These are phyloP conservation scores for Thalpophila matura DNA, from an alignment of 2,888 invertebrate species.

Conservation along the genomic window DNA sequence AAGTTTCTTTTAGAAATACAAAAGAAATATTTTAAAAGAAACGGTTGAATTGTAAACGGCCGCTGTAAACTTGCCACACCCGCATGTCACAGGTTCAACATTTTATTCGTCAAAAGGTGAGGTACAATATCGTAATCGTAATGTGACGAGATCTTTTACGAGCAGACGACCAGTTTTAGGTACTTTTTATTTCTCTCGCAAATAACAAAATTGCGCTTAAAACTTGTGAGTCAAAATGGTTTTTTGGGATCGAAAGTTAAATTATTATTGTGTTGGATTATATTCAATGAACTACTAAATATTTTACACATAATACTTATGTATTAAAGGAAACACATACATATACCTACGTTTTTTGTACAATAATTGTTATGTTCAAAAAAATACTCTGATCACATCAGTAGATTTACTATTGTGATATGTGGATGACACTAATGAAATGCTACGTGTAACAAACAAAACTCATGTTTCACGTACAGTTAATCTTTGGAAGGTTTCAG, in stretches of 20 bases:
- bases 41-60: constrained; percentile 31
- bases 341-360: neutral
- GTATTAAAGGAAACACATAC: neutral
- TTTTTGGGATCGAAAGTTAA: constrained; percentile 71
- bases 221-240: constrained; percentile 65
- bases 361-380: neutral
- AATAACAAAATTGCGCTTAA: constrained; percentile 73
- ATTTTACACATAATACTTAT: neutral
- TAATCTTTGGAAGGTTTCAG: constrained; percentile 85
- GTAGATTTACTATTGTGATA: constrained; percentile 22
- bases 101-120: constrained; percentile 75
- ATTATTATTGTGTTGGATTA: constrained; percentile 49
- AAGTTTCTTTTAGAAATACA: neutral
- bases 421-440: constrained; percentile 67
- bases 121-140: constrained; percentile 74
- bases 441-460: constrained; percentile 78
- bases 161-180: constrained; percentile 72
- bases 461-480: constrained; percentile 77
- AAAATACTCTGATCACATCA: constrained; percentile 9
- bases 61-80: constrained; percentile 52
- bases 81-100: constrained; percentile 66
- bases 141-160: constrained; percentile 78
- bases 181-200: constrained; percentile 73
- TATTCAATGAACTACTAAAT: constrained; percentile 27
- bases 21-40: constrained; percentile 34